Evolutionary conservation across 92 coral and sea anemone genomes (phyloP).

Genomic region (Paragorgia papillata): DNA sequence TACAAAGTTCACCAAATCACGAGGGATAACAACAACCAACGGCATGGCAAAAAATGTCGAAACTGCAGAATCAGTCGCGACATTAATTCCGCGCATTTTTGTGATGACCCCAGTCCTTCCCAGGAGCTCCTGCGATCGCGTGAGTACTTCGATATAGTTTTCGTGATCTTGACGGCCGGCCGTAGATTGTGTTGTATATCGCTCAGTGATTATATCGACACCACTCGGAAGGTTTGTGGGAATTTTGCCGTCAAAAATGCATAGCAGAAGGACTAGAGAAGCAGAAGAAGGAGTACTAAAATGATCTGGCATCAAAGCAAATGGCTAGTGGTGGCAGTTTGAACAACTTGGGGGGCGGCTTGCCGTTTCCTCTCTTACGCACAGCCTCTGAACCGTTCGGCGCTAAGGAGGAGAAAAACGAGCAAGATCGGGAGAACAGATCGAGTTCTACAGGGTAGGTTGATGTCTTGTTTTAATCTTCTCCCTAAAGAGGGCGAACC

Average conservation of each 20-base stretch:
- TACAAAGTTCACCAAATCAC: too few species aligned
- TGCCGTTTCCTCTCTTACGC: not conserved
- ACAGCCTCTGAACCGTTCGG: not conserved
- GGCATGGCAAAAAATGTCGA: too few species aligned
- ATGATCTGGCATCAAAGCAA: not conserved
- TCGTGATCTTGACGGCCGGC: too few species aligned
- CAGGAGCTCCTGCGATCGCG: not conserved
- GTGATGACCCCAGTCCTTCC: not conserved
- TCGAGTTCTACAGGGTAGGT: not conserved
- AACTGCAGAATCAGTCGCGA: too few species aligned
- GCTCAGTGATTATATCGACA: too few species aligned
- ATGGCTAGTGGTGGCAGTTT: conserved; percentile 28
- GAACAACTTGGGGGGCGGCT: not conserved
- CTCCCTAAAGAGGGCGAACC: too few species aligned
- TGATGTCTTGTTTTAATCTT: not conserved
- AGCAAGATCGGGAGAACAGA: not conserved
- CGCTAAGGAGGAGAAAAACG: not conserved
- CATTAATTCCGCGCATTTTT: too few species aligned
- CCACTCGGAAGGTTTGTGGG: too few species aligned
- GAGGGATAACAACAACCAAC: too few species aligned
- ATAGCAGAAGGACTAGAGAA: not conserved
- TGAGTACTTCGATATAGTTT: not conserved
- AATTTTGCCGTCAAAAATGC: not conserved
- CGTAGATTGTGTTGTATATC: too few species aligned
- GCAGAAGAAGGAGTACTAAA: not conserved